Evolutionary conservation across 1,140 invertebrate species (phyloP).

Genomic region (Adoxophyes honmai): DNA sequence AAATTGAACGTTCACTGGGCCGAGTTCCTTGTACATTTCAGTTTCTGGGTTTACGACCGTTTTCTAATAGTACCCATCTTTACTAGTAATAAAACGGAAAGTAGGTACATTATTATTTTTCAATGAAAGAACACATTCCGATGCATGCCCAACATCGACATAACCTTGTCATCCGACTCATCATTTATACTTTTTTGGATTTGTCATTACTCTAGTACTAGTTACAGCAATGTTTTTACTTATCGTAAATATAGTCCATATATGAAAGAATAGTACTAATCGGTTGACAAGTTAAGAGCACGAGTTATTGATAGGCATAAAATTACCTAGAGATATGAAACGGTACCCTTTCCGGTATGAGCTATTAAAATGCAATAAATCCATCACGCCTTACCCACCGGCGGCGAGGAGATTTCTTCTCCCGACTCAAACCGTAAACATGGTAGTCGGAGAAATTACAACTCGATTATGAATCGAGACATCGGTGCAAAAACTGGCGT

Average conservation of each 20-base stretch:
- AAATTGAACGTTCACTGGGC: conserved; percentile 4
- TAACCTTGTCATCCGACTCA: too few species aligned
- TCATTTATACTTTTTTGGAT: too few species aligned
- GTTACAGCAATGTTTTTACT: too few species aligned
- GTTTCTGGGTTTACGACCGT: too few species aligned
- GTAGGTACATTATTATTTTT: too few species aligned
- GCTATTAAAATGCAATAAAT: conserved; percentile 54
- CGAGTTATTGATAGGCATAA: conserved; percentile 41
- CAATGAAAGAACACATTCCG: too few species aligned
- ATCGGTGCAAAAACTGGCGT: conserved; percentile 31
- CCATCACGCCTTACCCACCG: conserved; percentile 18
- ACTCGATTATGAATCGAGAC: conserved; percentile 42
- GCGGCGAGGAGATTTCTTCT: background rate
- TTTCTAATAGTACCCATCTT: too few species aligned
- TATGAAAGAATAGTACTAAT: background rate
- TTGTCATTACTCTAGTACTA: too few species aligned
- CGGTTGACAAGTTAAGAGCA: conserved; percentile 17
- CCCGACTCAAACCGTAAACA: conserved; percentile 30
- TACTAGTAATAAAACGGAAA: too few species aligned
- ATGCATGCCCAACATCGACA: too few species aligned
- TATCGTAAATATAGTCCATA: too few species aligned
- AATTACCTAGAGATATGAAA: conserved; percentile 38
- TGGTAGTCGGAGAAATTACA: conserved; percentile 36
- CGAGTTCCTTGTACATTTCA: background rate
- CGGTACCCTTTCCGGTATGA: conserved; percentile 43